Percentiles rank a stretch among this genome's conserved stretches.
These are phyloP conservation scores for Ploceus nigricollis DNA, from an alignment of 2,113 vertebrate genomes.

Conservation along the genomic window DNA sequence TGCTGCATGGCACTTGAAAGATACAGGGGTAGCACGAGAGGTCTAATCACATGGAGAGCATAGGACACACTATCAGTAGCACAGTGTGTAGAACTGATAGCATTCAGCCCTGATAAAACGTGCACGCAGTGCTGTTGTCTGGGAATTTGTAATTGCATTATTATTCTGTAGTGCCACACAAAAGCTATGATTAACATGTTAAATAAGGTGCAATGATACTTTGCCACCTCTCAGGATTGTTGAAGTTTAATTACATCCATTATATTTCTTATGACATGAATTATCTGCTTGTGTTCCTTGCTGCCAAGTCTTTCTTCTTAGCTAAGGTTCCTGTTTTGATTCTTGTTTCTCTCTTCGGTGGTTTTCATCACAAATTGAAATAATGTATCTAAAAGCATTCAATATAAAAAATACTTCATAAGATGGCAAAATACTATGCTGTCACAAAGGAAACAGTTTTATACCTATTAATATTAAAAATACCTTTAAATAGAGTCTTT, in stretches of 20 bases:
- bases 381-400: not conserved
- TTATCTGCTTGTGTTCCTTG: not conserved
- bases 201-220: not conserved
- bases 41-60: rapidly evolving
- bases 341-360: not conserved
- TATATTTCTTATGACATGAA: not conserved
- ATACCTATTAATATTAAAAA: not conserved
- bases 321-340: not conserved
- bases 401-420: not conserved
- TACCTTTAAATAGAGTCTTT: not conserved
- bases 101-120: not conserved
- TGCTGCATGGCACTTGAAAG: not conserved
- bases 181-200: not conserved
- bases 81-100: not conserved
- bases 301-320: not conserved
- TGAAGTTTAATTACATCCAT: not conserved
- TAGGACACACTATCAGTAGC: not conserved
- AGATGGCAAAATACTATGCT: not conserved
- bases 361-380: not conserved
- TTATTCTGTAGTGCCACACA: not conserved
- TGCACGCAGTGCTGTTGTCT: not conserved
- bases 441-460: not conserved
- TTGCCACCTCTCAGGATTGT: not conserved
- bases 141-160: not conserved
- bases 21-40: rapidly evolving